These are phyloP conservation scores for Diabrotica virgifera DNA, from an alignment of 1,140 invertebrate species.

Conservation along the genomic window DNA sequence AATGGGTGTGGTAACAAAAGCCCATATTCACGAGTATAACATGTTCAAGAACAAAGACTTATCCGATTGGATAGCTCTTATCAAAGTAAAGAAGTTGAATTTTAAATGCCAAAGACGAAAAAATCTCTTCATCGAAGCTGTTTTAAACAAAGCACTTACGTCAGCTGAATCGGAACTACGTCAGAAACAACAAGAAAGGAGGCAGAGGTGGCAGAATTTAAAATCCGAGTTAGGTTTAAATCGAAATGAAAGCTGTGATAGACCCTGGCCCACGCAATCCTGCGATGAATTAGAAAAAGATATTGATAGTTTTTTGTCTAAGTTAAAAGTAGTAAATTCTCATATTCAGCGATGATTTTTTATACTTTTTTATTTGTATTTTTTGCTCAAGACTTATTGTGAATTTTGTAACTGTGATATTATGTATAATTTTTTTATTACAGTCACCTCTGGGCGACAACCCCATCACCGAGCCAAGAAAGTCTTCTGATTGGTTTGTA, in stretches of 20 bases:
- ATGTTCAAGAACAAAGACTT: conserved; percentile 38
- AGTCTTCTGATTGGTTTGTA: conserved; percentile 42
- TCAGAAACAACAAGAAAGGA: conserved; percentile 47
- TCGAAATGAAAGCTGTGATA: conserved; percentile 13
- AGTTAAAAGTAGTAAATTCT: conserved; percentile 35
- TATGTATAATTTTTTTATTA: conserved; percentile 44
- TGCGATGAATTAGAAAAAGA: conserved; percentile 39
- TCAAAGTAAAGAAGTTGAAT: conserved; percentile 49
- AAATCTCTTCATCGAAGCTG: conserved; percentile 50
- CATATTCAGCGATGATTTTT: conserved; percentile 31
- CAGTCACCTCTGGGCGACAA: conserved; percentile 38
- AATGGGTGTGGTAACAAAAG: conserved; percentile 35
- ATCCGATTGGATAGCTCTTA: conserved; percentile 50
- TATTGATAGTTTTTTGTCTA: conserved; percentile 40
- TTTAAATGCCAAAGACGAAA: conserved; percentile 45
- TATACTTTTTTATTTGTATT: conserved; percentile 23
- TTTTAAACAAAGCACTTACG: conserved; percentile 46
- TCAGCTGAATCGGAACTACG: conserved; percentile 49
- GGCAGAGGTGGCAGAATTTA: conserved; percentile 47
- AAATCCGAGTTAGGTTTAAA: conserved; percentile 38
- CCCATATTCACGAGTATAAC: conserved; percentile 14
- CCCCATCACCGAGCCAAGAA: conserved; percentile 25
- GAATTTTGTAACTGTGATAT: conserved; percentile 38
- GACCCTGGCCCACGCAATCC: conserved; percentile 22
- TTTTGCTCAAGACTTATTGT: conserved; percentile 17